These are phyloP conservation scores for Mixornis gularis DNA, from an alignment of 2,113 vertebrate genomes.

Conservation along the genomic window DNA sequence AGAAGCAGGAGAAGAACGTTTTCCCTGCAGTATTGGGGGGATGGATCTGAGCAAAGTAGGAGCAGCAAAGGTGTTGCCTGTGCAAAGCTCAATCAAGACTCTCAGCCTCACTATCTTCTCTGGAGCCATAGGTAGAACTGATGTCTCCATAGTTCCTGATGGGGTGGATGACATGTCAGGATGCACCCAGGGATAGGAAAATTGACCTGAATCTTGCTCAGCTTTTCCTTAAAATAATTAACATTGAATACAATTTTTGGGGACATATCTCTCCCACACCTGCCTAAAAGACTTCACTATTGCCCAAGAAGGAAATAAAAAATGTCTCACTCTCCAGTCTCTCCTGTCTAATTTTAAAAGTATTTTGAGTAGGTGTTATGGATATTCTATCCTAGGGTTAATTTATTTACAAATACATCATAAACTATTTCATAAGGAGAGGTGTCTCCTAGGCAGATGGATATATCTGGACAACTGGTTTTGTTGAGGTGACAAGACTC, in stretches of 20 bases:
- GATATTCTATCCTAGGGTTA: background rate
- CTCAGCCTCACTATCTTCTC: background rate
- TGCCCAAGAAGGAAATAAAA: background rate
- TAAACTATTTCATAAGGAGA: background rate
- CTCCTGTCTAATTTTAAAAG: background rate
- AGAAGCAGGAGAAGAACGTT: background rate
- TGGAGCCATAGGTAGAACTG: background rate
- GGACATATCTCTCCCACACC: background rate
- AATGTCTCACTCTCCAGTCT: background rate
- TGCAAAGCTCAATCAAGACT: background rate
- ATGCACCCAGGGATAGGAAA: background rate
- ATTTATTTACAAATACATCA: background rate
- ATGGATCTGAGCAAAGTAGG: background rate
- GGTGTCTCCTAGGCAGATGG: background rate
- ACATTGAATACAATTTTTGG: background rate
- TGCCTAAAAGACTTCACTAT: background rate
- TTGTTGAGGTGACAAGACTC: background rate
- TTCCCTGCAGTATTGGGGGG: accelerated
- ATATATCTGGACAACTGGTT: background rate
- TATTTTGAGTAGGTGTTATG: background rate
- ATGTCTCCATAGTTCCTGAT: background rate
- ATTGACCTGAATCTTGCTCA: background rate
- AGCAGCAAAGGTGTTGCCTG: background rate
- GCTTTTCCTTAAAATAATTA: background rate
- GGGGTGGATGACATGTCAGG: no score